These are phyloP conservation scores for Notechis scutatus DNA, from an alignment of 2,113 vertebrate genomes.

Conservation along the genomic window DNA sequence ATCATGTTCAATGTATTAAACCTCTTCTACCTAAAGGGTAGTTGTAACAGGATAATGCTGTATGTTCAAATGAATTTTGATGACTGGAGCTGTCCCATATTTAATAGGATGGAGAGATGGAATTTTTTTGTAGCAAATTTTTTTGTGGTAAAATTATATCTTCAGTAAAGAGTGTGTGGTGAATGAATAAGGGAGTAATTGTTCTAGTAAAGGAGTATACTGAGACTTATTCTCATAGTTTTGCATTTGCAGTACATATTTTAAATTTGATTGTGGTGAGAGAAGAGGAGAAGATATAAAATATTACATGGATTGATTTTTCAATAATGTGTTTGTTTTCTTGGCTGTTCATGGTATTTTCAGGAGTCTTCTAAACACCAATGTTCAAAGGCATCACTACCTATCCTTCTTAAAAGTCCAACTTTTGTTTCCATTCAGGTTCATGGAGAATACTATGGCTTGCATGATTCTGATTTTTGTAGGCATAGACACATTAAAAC, in stretches of 20 bases:
- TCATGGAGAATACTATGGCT: neutral
- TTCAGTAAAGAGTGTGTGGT: neutral
- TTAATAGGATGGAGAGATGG: neutral
- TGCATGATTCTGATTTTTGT: neutral
- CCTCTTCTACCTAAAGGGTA: neutral
- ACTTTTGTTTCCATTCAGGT: neutral
- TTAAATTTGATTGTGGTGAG: neutral
- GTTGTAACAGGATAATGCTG: neutral
- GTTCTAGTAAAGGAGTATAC: neutral
- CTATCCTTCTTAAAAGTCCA: neutral
- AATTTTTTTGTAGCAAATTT: neutral
- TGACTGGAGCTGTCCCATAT: neutral
- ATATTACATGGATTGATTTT: neutral
- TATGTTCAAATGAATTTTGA: neutral
- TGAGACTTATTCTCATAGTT: neutral
- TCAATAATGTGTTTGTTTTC: neutral
- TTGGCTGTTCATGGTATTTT: neutral
- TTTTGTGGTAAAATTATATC: neutral
- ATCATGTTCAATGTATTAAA: neutral
- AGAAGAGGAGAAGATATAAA: neutral
- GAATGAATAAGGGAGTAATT: neutral
- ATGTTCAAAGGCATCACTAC: neutral
- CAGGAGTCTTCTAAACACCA: neutral
- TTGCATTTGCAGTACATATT: neutral
- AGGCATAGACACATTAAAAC: neutral